Base-by-base conservation (phyloP, 1,140 invertebrate genomes). In the Drosophila pachea region DNA sequence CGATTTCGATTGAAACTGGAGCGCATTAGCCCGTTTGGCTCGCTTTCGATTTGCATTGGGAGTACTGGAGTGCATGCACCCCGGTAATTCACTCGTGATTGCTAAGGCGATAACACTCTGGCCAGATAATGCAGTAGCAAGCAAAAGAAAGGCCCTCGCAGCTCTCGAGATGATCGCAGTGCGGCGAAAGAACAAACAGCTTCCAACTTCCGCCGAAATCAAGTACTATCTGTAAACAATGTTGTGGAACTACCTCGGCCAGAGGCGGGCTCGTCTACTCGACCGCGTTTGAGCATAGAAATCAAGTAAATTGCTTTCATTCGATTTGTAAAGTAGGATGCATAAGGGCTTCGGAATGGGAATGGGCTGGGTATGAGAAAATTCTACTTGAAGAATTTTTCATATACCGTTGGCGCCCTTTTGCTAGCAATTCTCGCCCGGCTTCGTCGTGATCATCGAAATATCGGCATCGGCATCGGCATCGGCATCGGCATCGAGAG, bases 261-360 rank as follows among this genome's bases (percentile, higher is more conserved):
- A 67, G 56, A 55, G 48, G 31, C 52, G 22, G 56, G 45, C 36
- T 68, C 36, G 56, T 55, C 66, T 63, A 50, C 36, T 49, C 54
- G 12, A 7, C 6, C n/a, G 12, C n/a, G 7, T 36, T 9, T 48
- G 49, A 42, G 59, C 65, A 62, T 68, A 54, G 54, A 53, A 69
- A 58, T 65, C 76, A 78, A 56, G 56, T 73, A 79, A 79, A 79
- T 82, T 82, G 75, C 71, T 75, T 83, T 84, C 75, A 84, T 84
- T 83, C 68, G 79, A 84, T 79, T 84, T 84, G 75, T 74, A 62
- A 82, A 84, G 55, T 47, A 22, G 22, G 22, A 22, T 22, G 22
- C 22, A 22, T 22, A 22, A 22, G 22, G 22, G 22, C 22, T 31
- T 9, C 22, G 0, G 47, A 43, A 35, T 42, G 47, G 32, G 58